A percentile compares a stretch with the other conserved stretches of the same genome.
phyloP scores from a whole-genome alignment of 2,888 invertebrate genomes.

The Eupelmus urozonus region DNA sequence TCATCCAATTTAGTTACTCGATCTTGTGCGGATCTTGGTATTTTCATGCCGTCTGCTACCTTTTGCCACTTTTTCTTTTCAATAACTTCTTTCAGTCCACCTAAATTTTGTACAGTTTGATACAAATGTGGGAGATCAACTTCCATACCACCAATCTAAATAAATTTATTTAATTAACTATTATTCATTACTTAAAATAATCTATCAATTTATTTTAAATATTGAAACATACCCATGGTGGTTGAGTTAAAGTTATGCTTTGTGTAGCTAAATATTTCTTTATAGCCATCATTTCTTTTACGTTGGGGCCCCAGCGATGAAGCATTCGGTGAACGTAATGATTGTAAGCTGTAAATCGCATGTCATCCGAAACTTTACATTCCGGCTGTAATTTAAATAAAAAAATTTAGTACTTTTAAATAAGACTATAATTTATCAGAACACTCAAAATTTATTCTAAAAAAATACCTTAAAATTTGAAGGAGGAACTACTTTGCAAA shows the following conservation, averaged over 20 bases:
- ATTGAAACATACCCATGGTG: constrained; percentile 84
- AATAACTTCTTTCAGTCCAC: constrained; percentile 91
- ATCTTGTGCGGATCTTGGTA: constrained; percentile 88
- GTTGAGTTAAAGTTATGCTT: constrained; percentile 85
- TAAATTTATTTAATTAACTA: constrained; percentile 48
- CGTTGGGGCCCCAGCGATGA: constrained; percentile 92
- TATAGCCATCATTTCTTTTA: constrained; percentile 90
- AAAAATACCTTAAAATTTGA: constrained; percentile 84
- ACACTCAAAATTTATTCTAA: constrained; percentile 18
- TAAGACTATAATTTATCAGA: background rate
- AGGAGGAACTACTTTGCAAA: constrained; percentile 93
- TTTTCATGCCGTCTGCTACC: constrained; percentile 92
- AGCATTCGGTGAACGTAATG: constrained; percentile 94
- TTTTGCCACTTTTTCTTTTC: constrained; percentile 93
- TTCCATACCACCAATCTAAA: constrained; percentile 92
- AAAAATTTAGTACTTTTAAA: no score
- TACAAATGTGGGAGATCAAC: constrained; percentile 92
- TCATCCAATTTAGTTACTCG: constrained; percentile 90
- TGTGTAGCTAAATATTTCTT: constrained; percentile 88
- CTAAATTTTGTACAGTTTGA: constrained; percentile 89
- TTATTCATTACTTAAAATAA: constrained; percentile 40
- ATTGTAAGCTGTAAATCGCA: constrained; percentile 91
- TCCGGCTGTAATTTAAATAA: constrained; percentile 81
- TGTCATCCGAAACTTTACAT: constrained; percentile 89
- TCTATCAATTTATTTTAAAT: constrained; percentile 1